Evolutionary conservation across 2,888 invertebrate genomes (phyloP), one percentile per base, ranked within the genome.

Genomic region (Strigamia transsilvanica): DNA sequence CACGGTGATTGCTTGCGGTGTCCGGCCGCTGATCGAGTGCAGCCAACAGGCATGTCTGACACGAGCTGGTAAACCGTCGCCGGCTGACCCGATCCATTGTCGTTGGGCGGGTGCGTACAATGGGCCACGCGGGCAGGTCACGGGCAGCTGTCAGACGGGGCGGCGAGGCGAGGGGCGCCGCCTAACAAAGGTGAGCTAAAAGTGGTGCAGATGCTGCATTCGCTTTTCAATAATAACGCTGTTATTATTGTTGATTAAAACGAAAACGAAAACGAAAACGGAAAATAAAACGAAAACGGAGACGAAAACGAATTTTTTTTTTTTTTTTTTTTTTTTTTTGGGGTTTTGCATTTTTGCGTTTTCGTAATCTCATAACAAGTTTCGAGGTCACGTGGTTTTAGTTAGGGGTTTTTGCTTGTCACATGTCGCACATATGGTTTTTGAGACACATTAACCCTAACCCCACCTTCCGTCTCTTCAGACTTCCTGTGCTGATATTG

Each of bases 31-130:
- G 66, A 66, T 23, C 66, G 66, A 66, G 27, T 23, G 66, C 66
- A 66, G 66, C 66, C 73, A 73, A 73, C 73, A 73, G 73, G 73
- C 73, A 73, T 73, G 73, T 73, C 73, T n/a, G 73, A 73, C 73
- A 73, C 73, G 73, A 73, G 73, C 73, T 73, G 73, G 73, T 73
- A 73, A 73, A 73, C 73, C 73, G 73, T 73, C 73, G 73, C 73
- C n/a, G 73, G 73, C 73, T 73, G 73, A 73, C 73, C 73, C 73
- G 7, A 12, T 10, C 27, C 32, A 73, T 73, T 73, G 73, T 73
- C 27, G 32, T 13, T 73, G 73, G 73, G 73, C 73, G 73, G 73
- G 73, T 27, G 73, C 32, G 27, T 73, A 73, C 73, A 73, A 73
- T 73, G 73, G 32, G 73, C 73, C 73, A 73, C 73, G 32, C 73